These are phyloP conservation scores for Porites lobata DNA, from an alignment of 92 coral and sea anemone genomes.

Conservation along the genomic window DNA sequence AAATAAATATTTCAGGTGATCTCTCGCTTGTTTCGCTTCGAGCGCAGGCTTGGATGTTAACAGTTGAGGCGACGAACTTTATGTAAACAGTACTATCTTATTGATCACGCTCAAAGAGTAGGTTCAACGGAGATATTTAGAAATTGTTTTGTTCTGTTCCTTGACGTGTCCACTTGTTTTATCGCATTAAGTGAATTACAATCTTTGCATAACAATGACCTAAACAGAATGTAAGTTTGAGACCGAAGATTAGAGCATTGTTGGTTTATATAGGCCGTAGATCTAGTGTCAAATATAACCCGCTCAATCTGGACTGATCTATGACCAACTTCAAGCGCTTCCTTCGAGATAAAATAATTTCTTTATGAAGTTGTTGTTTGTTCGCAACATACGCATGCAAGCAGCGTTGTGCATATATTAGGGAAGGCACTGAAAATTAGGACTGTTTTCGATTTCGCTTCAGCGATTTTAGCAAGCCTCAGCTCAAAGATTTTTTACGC, in stretches of 20 bases:
- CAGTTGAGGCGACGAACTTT: slow-evolving; percentile 33
- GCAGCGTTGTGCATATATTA: slow-evolving; percentile 86
- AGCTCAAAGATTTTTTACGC: slow-evolving; percentile 20
- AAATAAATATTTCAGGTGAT: slow-evolving; percentile 76
- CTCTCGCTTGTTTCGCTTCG: slow-evolving; percentile 49
- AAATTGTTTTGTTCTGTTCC: slow-evolving; percentile 91
- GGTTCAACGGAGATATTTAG: slow-evolving; percentile 85
- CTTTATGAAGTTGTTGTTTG: slow-evolving; percentile 58
- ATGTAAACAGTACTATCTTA: slow-evolving; percentile 85
- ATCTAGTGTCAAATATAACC: slow-evolving; percentile 68
- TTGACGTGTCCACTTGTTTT: slow-evolving; percentile 98
- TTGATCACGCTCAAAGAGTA: slow-evolving; percentile 63
- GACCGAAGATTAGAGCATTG: slow-evolving; percentile 95
- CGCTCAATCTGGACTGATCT: slow-evolving; percentile 53
- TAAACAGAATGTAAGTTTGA: slow-evolving; percentile 92
- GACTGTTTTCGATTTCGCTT: slow-evolving; percentile 80
- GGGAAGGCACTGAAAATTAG: slow-evolving; percentile 34
- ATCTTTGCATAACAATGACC: slow-evolving; percentile 99
- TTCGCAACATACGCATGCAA: slow-evolving; percentile 75
- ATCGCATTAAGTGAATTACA: slow-evolving; percentile 99
- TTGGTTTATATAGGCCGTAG: slow-evolving; percentile 66
- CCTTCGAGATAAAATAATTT: slow-evolving; percentile 52
- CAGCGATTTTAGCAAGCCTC: slow-evolving; percentile 19
- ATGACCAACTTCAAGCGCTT: slow-evolving; percentile 42
- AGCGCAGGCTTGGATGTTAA: slow-evolving; percentile 47